phyloP scores from a whole-genome alignment of 2,888 invertebrate genomes.

The Meta bourneti region DNA sequence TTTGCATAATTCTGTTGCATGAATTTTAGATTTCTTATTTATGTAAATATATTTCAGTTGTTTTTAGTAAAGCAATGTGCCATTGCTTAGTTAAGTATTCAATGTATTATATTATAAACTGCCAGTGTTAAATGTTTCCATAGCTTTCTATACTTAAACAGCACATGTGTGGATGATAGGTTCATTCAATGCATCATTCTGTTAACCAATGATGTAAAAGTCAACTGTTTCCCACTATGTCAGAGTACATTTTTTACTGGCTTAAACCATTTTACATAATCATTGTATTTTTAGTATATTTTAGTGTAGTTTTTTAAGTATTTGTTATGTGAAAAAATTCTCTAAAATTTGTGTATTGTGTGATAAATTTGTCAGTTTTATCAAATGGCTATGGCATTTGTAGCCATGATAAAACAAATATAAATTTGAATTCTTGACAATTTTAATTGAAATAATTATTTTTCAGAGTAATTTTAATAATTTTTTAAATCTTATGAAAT shows the following conservation, averaged over 20 bases:
- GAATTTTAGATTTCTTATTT: conserved; percentile 32
- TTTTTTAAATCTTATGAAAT: background rate
- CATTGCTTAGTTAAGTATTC: conserved; percentile 60
- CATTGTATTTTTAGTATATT: background rate
- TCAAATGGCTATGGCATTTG: no score
- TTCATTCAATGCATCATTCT: no score
- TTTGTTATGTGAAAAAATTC: background rate
- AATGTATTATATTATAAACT: conserved; percentile 51
- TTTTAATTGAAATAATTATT: background rate
- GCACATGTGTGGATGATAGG: conserved; percentile 1
- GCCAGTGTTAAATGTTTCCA: conserved; percentile 30
- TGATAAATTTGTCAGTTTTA: no score
- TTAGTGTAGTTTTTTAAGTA: background rate
- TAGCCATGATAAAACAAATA: background rate
- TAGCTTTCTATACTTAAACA: conserved; percentile 56
- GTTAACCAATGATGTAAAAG: background rate
- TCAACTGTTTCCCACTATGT: background rate
- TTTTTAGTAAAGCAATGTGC: conserved; percentile 66
- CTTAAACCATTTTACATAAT: background rate
- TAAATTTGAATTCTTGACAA: background rate
- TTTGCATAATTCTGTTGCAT: background rate
- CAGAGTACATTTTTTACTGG: background rate
- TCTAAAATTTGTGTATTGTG: no score
- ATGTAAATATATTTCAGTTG: conserved; percentile 31
- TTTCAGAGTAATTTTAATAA: background rate